Percentiles rank a stretch among this genome's conserved stretches.
These are phyloP conservation scores for Andrena minutula DNA, from an alignment of 2,888 invertebrate species.

Conservation along the genomic window DNA sequence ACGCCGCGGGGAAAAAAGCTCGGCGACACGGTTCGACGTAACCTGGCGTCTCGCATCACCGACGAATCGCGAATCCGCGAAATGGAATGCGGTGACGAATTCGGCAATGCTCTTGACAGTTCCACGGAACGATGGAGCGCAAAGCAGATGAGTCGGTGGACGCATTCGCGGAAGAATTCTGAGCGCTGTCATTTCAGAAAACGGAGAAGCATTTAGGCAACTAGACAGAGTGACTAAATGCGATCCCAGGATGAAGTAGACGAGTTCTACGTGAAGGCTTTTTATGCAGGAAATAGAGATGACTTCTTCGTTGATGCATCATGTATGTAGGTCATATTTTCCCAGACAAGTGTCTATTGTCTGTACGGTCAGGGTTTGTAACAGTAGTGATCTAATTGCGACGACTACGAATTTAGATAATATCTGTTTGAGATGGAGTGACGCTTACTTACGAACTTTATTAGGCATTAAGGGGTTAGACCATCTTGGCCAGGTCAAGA, in stretches of 20 bases:
- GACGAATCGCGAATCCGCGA: constrained; percentile 22
- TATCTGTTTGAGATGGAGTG: not conserved
- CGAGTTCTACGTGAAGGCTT: not conserved
- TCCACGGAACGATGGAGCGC: constrained; percentile 37
- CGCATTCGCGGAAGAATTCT: constrained; percentile 10
- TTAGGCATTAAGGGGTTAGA: not conserved
- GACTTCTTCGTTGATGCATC: constrained; percentile 7
- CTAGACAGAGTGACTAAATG: constrained; percentile 3
- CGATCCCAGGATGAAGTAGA: not conserved
- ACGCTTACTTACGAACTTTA: not conserved
- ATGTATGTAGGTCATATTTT: constrained; percentile 12
- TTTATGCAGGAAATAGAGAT: constrained; percentile 21
- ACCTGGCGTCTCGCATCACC: constrained; percentile 39
- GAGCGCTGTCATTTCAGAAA: not conserved
- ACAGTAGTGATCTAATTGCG: constrained; percentile 7
- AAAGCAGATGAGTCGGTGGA: not conserved
- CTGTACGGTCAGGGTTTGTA: constrained; percentile 14
- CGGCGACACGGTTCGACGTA: constrained; percentile 18
- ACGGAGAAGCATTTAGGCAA: not conserved
- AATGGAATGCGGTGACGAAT: constrained; percentile 38
- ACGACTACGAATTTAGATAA: constrained; percentile 16
- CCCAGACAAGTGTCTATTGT: constrained; percentile 1
- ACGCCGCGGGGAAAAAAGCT: constrained; percentile 28
- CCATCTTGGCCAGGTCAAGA: too few relatives aligned
- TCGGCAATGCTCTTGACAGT: constrained; percentile 1